Conservation (phyloP, 2,113 vertebrate species). For the Tursiops truncatus region DNA sequence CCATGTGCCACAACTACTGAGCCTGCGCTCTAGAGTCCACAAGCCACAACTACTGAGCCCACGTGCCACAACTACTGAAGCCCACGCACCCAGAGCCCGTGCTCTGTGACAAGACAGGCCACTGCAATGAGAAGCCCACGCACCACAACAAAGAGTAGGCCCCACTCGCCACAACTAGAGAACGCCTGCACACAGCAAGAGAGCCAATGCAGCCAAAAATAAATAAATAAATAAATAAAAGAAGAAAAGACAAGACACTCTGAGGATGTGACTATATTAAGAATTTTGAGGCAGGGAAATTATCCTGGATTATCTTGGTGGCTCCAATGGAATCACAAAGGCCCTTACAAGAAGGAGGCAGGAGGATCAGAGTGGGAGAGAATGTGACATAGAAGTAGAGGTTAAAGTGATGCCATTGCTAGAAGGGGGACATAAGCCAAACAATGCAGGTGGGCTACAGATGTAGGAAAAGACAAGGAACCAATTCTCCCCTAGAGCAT, state of each 20-base stretch:
- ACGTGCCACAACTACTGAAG: too few species aligned
- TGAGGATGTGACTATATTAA: neutral
- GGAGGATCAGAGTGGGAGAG: neutral
- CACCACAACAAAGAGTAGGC: too few species aligned
- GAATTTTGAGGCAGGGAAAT: neutral
- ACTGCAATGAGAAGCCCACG: too few species aligned
- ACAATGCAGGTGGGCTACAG: neutral
- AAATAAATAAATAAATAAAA: too few species aligned
- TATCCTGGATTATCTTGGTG: neutral
- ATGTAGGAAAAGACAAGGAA: neutral
- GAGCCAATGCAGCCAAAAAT: too few species aligned
- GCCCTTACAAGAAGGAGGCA: neutral
- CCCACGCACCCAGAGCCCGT: rapidly evolving
- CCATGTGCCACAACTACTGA: too few species aligned
- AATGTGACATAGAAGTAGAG: neutral
- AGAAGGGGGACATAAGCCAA: neutral
- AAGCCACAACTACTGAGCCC: too few species aligned
- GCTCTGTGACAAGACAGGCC: too few species aligned
- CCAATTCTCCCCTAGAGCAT: neutral
- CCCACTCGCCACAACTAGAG: too few species aligned
- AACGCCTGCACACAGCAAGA: too few species aligned
- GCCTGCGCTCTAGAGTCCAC: too few species aligned
- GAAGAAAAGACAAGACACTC: neutral
- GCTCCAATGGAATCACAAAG: neutral
- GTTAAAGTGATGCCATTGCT: neutral